Conservation (phyloP, 2,888 invertebrate species). For the Mayetiola destructor region DNA sequence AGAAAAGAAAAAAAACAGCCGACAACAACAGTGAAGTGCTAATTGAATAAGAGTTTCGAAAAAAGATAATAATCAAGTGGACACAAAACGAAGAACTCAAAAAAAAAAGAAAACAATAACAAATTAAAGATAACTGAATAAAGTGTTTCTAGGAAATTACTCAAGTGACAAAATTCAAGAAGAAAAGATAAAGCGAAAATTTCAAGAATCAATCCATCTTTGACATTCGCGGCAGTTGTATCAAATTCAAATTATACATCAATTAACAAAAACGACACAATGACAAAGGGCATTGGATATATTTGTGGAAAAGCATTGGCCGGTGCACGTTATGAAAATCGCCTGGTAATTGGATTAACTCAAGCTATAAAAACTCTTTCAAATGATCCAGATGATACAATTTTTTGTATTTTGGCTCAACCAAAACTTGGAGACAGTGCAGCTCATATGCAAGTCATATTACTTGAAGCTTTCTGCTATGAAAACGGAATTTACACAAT, state of each 20-base stretch:
- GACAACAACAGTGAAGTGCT: too few species aligned
- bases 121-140: not conserved
- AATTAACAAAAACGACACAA: not conserved
- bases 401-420: slow-evolving; percentile 54
- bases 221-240: not conserved
- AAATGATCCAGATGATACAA: slow-evolving; percentile 40
- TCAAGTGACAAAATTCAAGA: not conserved
- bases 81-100: not conserved
- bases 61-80: not conserved
- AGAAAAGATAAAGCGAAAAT: too few species aligned
- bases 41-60: not conserved
- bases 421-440: slow-evolving; percentile 56
- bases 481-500: slow-evolving; percentile 65
- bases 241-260: not conserved
- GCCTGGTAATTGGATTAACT: slow-evolving; percentile 31
- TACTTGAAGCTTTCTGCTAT: slow-evolving; percentile 62
- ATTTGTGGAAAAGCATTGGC: slow-evolving; percentile 30
- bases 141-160: not conserved
- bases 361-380: slow-evolving; percentile 32
- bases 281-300: slow-evolving; percentile 22
- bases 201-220: not conserved
- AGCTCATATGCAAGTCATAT: slow-evolving; percentile 63
- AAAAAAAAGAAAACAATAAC: not conserved
- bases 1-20: too few species aligned
- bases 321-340: slow-evolving; percentile 31